Conservation (phyloP, 2,797 vertebrate genomes). For the Lepidocolaptes lacrymiger region DNA sequence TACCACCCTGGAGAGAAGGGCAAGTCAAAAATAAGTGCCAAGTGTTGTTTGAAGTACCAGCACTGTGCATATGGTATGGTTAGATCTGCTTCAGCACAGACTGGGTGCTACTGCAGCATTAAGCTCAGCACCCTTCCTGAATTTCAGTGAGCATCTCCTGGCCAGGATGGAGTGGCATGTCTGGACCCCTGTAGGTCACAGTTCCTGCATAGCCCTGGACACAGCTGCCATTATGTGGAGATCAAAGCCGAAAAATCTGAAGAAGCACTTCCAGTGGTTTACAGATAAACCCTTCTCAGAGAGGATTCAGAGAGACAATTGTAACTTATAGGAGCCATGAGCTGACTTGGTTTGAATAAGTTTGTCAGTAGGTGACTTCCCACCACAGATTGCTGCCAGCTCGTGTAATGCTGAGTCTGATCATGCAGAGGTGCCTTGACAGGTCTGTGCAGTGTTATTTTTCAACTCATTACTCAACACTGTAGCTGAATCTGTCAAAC, state of each 20-base stretch:
- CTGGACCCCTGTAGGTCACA: background rate
- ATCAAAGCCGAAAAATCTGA: background rate
- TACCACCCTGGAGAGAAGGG: background rate
- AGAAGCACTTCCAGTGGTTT: background rate
- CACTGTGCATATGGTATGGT: rapidly evolving
- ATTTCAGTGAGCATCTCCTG: background rate
- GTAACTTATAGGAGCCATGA: background rate
- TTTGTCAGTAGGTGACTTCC: conserved; percentile 3
- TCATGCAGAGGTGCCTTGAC: conserved; percentile 26
- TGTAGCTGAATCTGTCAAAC: conserved; percentile 29
- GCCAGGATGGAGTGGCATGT: rapidly evolving
- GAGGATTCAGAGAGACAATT: background rate
- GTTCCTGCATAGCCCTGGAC: background rate
- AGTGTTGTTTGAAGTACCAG: background rate
- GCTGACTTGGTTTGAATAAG: background rate
- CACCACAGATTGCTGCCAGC: background rate
- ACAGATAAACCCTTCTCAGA: background rate
- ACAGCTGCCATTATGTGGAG: background rate
- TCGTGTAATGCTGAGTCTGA: background rate
- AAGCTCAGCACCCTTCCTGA: background rate
- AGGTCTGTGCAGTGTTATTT: conserved; percentile 54
- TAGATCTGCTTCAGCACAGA: background rate
- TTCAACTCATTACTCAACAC: conserved; percentile 50
- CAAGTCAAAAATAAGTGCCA: background rate
- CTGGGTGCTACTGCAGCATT: rapidly evolving